Evolutionary conservation across 2,888 invertebrate genomes (phyloP).

Genomic region (Criorhina ranunculi): DNA sequence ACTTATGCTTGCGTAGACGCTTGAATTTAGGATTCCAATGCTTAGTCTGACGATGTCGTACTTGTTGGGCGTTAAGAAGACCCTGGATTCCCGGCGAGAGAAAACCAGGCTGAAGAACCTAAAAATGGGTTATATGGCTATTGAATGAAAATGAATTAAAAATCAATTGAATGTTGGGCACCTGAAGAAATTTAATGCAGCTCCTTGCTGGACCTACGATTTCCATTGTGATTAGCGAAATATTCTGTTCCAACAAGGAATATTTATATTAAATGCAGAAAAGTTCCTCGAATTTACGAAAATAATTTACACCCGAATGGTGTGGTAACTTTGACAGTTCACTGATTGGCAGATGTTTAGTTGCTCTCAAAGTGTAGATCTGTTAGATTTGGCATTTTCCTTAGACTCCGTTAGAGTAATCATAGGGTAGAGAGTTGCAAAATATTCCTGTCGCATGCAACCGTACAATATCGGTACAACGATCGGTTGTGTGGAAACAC

Average conservation of each 20-base stretch:
- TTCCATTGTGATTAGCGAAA: constrained; percentile 77
- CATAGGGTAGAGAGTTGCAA: too few relatives aligned
- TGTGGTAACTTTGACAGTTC: constrained; percentile 68
- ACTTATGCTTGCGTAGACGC: constrained; percentile 88
- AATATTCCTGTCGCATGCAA: too few relatives aligned
- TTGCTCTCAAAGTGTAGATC: constrained; percentile 19
- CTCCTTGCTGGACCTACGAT: constrained; percentile 77
- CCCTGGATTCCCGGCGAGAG: constrained; percentile 79
- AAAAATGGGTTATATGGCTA: constrained; percentile 21
- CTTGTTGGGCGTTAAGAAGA: constrained; percentile 81
- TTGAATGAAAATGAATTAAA: background rate
- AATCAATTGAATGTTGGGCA: constrained; percentile 34
- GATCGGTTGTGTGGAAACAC: too few relatives aligned
- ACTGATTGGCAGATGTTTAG: background rate
- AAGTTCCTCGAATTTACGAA: background rate
- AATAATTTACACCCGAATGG: constrained; percentile 20
- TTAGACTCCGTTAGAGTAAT: too few relatives aligned
- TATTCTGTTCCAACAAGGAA: background rate
- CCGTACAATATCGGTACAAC: too few relatives aligned
- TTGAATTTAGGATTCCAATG: constrained; percentile 94
- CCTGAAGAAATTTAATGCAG: constrained; percentile 80
- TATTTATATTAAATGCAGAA: constrained; percentile 11
- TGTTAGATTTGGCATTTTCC: constrained; percentile 3
- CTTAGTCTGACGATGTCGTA: constrained; percentile 86
- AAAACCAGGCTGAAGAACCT: constrained; percentile 78